Evolutionary conservation across 1,140 invertebrate species (phyloP), one percentile per base, ranked within the genome.

Genomic region (Venturia canescens): DNA sequence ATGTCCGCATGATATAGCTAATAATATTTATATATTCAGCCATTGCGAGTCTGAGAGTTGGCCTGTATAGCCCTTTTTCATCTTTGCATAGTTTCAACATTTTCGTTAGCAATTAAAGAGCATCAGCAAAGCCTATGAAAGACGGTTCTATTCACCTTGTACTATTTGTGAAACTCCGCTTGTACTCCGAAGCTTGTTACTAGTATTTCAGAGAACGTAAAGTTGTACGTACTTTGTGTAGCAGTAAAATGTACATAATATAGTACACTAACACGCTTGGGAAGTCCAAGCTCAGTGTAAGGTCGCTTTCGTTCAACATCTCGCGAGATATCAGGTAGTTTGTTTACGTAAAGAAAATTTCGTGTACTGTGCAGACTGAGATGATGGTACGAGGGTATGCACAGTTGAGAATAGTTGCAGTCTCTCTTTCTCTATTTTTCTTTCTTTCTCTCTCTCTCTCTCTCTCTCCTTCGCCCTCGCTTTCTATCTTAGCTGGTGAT

Each of bases 281-380:
- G 34, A 60, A 34, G 26, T 70, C 57, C 80, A 83, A 85, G 76
- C 80, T 83, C 80, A 50, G 53, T 70, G 57, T 78, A 76, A 78
- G 67, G 53, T 79, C 74, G 60, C 53, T 76, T n/a, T n/a, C 53
- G 29, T 11, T 21, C 53, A 71, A 4, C 18, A 31, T 34, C 80
- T 87, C 87, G 88, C 87, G 6, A 86, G 84, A 83, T 87, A 88
- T 88, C 87, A 88, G 88, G 86, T 88, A 89, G 85, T 88, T 88
- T 88, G 87, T 89, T 88, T 88, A 85, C 85, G 85, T 85, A 86
- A 85, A 89, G 87, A 84, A 88, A 87, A 76, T 88, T 88, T n/a
- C 38, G 27, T 23, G 21, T 60, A n/a, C 53, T 27, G 18, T 27
- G 21, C 21, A 57, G 71, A 27, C 27, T 63, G 5, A 53, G 27